These are phyloP conservation scores for Trichomycterus rosablanca DNA, from an alignment of 2,113 vertebrate genomes.

Conservation along the genomic window DNA sequence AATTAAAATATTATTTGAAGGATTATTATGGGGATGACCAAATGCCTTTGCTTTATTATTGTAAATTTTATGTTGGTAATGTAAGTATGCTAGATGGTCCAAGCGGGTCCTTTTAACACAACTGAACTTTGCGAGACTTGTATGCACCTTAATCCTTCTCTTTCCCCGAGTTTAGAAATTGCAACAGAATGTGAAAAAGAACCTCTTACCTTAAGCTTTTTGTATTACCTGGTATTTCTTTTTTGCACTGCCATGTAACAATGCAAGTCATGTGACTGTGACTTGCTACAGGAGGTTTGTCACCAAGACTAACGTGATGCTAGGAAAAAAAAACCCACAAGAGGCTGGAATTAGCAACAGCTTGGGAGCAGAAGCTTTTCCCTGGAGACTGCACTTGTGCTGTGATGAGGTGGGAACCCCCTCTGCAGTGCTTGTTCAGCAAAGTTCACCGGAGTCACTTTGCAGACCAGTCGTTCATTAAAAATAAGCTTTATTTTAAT, in stretches of 20 bases:
- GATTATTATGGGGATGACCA: too few relatives aligned
- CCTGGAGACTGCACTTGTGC: background rate
- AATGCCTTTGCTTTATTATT: too few relatives aligned
- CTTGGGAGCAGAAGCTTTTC: background rate
- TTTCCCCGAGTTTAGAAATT: background rate
- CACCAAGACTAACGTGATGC: background rate
- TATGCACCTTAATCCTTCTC: conserved; percentile 4
- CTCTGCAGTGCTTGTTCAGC: background rate
- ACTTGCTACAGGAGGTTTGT: background rate
- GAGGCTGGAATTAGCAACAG: conserved; percentile 3
- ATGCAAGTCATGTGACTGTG: background rate
- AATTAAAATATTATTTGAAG: too few relatives aligned
- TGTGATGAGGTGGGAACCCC: conserved; percentile 4
- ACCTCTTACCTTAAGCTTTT: background rate
- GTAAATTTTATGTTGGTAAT: too few relatives aligned
- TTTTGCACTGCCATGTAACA: background rate
- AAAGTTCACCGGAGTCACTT: background rate
- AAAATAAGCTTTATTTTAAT: conserved; percentile 3
- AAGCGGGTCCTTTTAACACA: too few relatives aligned
- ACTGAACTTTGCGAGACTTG: background rate
- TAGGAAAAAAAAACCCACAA: conserved; percentile 2
- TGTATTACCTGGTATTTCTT: background rate
- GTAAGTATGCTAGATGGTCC: too few relatives aligned
- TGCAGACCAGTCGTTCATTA: conserved; percentile 8
- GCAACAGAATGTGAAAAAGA: too few relatives aligned